Conservation (phyloP, 2,113 vertebrate genomes). For the Pomatorhinus ruficollis region DNA sequence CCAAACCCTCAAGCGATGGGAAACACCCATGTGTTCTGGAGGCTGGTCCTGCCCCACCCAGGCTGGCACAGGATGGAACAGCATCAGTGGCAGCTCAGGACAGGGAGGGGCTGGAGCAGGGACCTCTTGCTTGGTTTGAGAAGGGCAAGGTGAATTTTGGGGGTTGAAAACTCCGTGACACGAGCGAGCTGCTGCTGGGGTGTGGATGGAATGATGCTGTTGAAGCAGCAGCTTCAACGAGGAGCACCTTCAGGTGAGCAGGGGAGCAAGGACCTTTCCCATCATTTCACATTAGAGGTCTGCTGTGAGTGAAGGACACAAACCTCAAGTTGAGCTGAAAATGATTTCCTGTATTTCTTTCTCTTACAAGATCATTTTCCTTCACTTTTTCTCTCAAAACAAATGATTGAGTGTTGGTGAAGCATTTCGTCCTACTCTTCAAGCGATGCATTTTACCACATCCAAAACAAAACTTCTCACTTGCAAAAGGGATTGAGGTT, state of each 20-base stretch:
- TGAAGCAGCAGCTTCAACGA: not conserved
- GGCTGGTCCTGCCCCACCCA: not conserved
- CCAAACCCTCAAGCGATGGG: not conserved
- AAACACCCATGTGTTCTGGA: not conserved
- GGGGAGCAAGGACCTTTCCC: not conserved
- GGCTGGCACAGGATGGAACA: fast-evolving
- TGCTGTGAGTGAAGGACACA: not conserved
- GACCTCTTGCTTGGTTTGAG: not conserved
- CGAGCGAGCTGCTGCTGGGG: not conserved
- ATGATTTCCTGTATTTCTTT: not conserved
- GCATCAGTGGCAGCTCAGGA: not conserved
- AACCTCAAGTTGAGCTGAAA: not conserved
- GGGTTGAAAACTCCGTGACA: not conserved
- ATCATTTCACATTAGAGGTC: not conserved
- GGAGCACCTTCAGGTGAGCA: not conserved
- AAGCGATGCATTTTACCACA: fast-evolving
- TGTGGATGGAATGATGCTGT: not conserved
- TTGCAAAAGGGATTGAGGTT: not conserved
- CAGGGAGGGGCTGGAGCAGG: fast-evolving
- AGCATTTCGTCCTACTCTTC: not conserved
- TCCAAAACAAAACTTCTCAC: not conserved
- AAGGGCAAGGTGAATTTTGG: not conserved
- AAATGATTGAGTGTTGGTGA: not conserved
- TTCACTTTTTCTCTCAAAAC: not conserved
- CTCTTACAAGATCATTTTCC: not conserved